Evolutionary conservation across 2,888 invertebrate species (phyloP), one percentile per base, ranked within the genome.

Genomic region (Eristalis tenax): DNA sequence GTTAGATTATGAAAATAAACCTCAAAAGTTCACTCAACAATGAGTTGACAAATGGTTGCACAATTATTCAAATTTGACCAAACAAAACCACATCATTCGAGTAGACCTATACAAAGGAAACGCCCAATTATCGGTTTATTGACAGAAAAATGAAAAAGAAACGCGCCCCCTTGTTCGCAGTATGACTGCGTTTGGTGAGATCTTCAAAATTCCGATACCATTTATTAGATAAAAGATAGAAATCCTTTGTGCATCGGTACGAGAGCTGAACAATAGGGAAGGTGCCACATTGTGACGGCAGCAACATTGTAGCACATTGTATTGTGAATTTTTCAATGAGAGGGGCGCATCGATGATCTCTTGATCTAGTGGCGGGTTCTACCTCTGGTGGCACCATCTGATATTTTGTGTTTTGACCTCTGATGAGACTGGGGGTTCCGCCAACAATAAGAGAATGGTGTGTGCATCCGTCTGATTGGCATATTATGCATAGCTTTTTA

Each of bases 161-260:
- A 23, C 35, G 43, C 6, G 59, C 28, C 73, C 64, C 76, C 56
- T 65, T 65, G 28, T 23, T 15, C 10, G 35, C n/a, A 35, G 26
- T 10, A 38, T 50, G 13, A 43, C 13, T 57, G 35, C 63, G 15
- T 61, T 61, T 28, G 35, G 32, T 61, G 18, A 63, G 65, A 83
- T 78, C 76, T 80, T 80, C 56, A 50, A 68, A 56, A 68, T 76
- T 75, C 63, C 70, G 65, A 85, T 77, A 83, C 65, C 43, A 66
- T 73, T 86, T 86, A 77, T 83, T 83, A 83, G 83, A 86, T 86
- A 78, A 78, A 70, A 78, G 61, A 75, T 78, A 64, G 70, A 78
- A 70, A 65, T 71, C 74, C 78, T 75, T 83, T 86, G 78, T 83
- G 56, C 59, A 32, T 69, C 70, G 32, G 64, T 75, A 65, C 70